Evolutionary conservation across 92 coral and sea anemone genomes (phyloP).

Genomic region (Parazoanthus atlanticus): DNA sequence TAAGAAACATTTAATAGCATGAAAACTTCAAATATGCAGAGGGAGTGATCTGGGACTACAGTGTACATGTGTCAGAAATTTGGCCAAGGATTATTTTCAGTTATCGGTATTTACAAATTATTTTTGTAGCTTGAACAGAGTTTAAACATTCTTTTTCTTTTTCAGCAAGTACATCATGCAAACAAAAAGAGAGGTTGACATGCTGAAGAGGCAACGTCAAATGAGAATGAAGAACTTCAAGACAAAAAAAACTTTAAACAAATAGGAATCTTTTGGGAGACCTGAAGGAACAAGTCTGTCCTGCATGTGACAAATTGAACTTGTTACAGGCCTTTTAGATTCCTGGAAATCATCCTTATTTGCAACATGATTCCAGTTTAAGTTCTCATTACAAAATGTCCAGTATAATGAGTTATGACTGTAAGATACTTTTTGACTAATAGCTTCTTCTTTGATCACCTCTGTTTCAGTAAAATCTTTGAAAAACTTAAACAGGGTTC

Average conservation of each 20-base stretch:
- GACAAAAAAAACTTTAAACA: slow-evolving; percentile 2
- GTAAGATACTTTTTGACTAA: too few relatives aligned
- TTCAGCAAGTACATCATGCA: slow-evolving; percentile 64
- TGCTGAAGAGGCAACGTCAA: slow-evolving; percentile 59
- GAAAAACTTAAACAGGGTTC: too few relatives aligned
- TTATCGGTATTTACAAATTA: neutral
- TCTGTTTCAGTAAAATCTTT: too few relatives aligned
- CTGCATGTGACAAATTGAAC: neutral
- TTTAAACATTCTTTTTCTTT: neutral
- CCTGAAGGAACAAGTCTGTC: neutral
- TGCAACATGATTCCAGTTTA: neutral
- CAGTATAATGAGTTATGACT: too few relatives aligned
- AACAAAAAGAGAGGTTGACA: slow-evolving; percentile 59
- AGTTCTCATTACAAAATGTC: neutral
- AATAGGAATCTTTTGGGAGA: neutral
- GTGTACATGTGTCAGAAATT: neutral
- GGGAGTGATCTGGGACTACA: neutral
- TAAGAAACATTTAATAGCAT: too few relatives aligned
- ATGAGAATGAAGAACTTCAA: slow-evolving; percentile 54
- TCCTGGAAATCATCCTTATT: too few relatives aligned
- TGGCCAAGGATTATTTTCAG: neutral
- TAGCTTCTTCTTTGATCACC: too few relatives aligned
- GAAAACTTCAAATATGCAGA: neutral
- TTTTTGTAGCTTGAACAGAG: neutral
- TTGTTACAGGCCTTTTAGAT: neutral